Percentiles rank a stretch among this genome's conserved stretches.
Evolutionary conservation across 35 echinoderm and acorn worm species (phyloP).

Genomic region (Apostichopus japonicus): DNA sequence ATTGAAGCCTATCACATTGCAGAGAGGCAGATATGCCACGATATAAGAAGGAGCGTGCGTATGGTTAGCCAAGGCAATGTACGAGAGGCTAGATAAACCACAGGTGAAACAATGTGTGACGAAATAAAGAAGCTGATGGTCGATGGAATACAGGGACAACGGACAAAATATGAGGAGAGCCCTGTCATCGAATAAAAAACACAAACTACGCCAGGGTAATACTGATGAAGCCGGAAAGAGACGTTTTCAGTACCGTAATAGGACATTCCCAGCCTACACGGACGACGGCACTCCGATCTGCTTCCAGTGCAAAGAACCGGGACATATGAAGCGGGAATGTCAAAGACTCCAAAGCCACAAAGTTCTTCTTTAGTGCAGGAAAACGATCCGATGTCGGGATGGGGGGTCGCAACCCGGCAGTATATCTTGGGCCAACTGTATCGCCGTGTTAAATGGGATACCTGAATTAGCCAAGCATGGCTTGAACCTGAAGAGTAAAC

Average conservation of each 20-base stretch:
- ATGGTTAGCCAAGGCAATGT: not conserved
- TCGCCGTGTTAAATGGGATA: not conserved
- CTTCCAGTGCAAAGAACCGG: not conserved
- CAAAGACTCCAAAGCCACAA: not conserved
- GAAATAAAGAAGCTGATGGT: not conserved
- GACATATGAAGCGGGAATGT: slow-evolving; percentile 35
- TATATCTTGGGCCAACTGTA: not conserved
- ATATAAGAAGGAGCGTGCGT: not conserved
- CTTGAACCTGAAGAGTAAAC: not conserved
- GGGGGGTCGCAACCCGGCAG: slow-evolving; percentile 26
- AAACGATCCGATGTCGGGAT: slow-evolving; percentile 27
- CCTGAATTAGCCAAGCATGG: slow-evolving; percentile 12
- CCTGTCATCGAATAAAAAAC: not conserved
- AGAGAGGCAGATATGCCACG: slow-evolving; percentile 6
- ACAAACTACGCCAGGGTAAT: not conserved
- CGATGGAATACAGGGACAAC: not conserved
- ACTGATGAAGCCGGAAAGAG: not conserved
- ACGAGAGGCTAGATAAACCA: not conserved
- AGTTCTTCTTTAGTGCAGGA: not conserved
- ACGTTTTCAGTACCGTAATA: not conserved
- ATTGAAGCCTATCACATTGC: slow-evolving; percentile 57
- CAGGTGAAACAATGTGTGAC: not conserved
- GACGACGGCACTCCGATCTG: slow-evolving; percentile 7
- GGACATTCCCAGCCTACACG: not conserved
- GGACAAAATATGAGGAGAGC: not conserved